Conservation (phyloP, 2,113 vertebrate species). For the Pterocles gutturalis region DNA sequence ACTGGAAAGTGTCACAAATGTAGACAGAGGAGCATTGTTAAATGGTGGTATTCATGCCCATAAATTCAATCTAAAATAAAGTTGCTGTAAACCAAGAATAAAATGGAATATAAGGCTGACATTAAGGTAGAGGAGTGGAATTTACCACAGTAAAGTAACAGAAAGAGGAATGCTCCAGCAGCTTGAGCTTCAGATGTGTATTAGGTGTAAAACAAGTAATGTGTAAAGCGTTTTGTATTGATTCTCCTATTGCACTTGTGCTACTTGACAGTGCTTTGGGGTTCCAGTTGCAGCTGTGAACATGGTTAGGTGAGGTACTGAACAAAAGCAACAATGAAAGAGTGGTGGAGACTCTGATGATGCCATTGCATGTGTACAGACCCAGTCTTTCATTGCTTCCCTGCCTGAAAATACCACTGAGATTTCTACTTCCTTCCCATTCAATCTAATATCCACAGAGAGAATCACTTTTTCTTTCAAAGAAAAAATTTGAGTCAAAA, state of each 20-base stretch:
- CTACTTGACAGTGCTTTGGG: neutral
- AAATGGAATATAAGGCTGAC: neutral
- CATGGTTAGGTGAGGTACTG: neutral
- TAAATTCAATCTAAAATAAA: neutral
- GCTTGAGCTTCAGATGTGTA: neutral
- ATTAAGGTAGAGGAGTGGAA: neutral
- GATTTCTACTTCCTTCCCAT: neutral
- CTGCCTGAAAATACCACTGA: neutral
- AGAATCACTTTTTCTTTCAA: neutral
- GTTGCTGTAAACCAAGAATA: neutral
- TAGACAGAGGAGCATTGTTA: neutral
- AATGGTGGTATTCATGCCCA: neutral
- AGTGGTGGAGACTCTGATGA: neutral
- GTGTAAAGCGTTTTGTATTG: rapidly evolving
- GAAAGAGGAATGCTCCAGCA: neutral
- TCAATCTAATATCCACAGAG: neutral
- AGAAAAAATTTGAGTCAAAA: neutral
- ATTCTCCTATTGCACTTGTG: neutral
- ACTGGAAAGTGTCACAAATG: neutral
- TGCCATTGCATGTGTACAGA: neutral
- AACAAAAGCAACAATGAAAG: neutral
- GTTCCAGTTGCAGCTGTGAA: neutral
- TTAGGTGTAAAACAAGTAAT: neutral
- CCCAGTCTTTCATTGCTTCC: neutral
- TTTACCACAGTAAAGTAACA: neutral